Percentiles rank a stretch among this genome's conserved stretches.
Evolutionary conservation across 2,888 invertebrate genomes (phyloP).

Genomic region (Bembecia ichneumoniformis): DNA sequence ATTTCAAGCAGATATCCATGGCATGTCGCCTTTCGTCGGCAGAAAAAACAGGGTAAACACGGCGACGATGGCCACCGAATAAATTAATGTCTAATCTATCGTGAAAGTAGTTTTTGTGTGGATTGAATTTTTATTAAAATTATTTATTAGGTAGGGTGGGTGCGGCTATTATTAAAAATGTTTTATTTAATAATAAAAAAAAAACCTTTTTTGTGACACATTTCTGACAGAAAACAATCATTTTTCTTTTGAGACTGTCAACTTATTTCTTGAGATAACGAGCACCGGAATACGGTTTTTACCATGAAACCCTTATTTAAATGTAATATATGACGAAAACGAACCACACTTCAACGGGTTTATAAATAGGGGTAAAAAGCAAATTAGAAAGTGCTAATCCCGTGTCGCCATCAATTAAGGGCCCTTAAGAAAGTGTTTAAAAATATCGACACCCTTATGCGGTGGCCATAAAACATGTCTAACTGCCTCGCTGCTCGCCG

Average conservation of each 20-base stretch:
- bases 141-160: neutral
- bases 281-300: too few species aligned
- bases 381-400: conserved; percentile 47
- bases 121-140: neutral
- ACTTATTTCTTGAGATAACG: too few species aligned
- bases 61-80: conserved; percentile 1
- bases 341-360: conserved; percentile 24
- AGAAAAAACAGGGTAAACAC: conserved; percentile 10
- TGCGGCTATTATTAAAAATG: too few species aligned
- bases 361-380: conserved; percentile 19
- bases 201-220: too few species aligned
- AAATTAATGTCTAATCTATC: conserved; percentile 2
- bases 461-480: conserved; percentile 23
- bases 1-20: conserved; percentile 3
- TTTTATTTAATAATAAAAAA: too few species aligned
- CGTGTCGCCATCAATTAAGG: conserved; percentile 31
- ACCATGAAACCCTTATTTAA: too few species aligned
- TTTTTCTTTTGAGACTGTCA: too few species aligned
- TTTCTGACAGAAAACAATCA: too few species aligned
- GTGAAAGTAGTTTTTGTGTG: conserved; percentile 1
- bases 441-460: conserved; percentile 28
- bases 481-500: conserved; percentile 17
- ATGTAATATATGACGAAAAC: neutral
- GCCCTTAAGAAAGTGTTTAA: conserved; percentile 26
- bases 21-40: neutral